These are phyloP conservation scores for Callorhinus ursinus DNA, from an alignment of 2,113 vertebrate genomes.

Conservation along the genomic window DNA sequence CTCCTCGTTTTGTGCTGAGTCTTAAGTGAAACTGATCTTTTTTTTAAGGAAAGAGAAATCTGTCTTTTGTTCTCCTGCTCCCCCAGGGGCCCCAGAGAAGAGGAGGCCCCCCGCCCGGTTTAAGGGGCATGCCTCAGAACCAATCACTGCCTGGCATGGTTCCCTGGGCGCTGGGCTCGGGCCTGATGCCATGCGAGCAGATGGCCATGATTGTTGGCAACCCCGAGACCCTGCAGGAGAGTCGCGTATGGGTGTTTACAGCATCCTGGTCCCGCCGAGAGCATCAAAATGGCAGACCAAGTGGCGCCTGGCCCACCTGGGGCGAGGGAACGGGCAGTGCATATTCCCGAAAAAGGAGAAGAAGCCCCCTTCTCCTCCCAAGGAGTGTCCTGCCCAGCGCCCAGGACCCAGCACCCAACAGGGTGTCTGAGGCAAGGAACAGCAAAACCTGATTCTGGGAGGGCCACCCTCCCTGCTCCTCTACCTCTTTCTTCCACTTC, in stretches of 20 bases:
- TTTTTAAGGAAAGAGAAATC: conserved; percentile 84
- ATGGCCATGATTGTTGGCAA: conserved; percentile 88
- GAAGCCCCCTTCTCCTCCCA: background rate
- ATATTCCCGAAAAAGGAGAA: background rate
- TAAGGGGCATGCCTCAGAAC: conserved; percentile 85
- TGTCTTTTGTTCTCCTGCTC: conserved; percentile 86
- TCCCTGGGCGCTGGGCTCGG: conserved; percentile 85
- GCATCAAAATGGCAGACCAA: conserved; percentile 83
- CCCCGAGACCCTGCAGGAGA: conserved; percentile 87
- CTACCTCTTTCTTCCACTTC: background rate
- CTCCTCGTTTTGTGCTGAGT: conserved; percentile 78
- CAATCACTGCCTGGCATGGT: conserved; percentile 85
- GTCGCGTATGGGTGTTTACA: conserved; percentile 87
- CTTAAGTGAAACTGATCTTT: conserved; percentile 83
- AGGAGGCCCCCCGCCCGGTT: conserved; percentile 83
- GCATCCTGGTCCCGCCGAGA: conserved; percentile 84
- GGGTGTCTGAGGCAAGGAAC: background rate
- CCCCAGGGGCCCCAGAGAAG: conserved; percentile 84
- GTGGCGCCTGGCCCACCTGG: background rate
- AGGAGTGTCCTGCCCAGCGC: background rate
- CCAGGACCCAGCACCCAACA: background rate
- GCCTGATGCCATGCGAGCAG: conserved; percentile 87
- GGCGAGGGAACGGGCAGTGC: background rate
- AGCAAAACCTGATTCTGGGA: background rate
- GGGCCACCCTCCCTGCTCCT: background rate